These are phyloP conservation scores for Acanthochromis polyacanthus DNA, from an alignment of 2,113 vertebrate genomes.

Conservation along the genomic window DNA sequence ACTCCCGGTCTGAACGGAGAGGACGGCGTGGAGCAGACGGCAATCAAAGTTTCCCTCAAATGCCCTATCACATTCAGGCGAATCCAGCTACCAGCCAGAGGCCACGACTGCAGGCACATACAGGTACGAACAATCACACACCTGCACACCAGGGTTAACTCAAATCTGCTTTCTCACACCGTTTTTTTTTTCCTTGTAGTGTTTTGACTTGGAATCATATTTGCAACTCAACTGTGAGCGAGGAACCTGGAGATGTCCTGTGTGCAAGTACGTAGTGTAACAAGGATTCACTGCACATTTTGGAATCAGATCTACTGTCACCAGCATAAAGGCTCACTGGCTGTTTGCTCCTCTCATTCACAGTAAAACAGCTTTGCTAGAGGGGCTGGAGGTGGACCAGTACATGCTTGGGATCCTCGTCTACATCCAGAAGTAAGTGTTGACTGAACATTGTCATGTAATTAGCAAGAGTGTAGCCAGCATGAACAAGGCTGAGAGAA, in stretches of 20 bases:
- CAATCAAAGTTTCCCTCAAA: slow-evolving; percentile 97
- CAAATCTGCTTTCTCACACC: neutral
- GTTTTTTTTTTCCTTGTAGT: slow-evolving; percentile 72
- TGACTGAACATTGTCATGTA: neutral
- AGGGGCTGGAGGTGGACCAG: slow-evolving; percentile 96
- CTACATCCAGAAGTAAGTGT: slow-evolving; percentile 94
- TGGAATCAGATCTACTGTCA: neutral
- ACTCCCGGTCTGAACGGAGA: slow-evolving; percentile 94
- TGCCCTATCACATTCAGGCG: slow-evolving; percentile 97
- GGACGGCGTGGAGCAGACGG: slow-evolving; percentile 95
- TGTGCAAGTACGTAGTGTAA: slow-evolving; percentile 83
- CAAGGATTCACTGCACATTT: neutral
- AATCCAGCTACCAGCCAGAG: slow-evolving; percentile 95
- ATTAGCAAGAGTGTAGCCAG: no score
- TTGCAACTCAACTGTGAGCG: slow-evolving; percentile 88
- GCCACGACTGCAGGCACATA: slow-evolving; percentile 96
- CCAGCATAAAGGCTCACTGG: neutral
- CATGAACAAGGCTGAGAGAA: no score
- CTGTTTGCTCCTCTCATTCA: slow-evolving; percentile 4
- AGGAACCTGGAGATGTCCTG: slow-evolving; percentile 89
- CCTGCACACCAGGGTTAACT: neutral
- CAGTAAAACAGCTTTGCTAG: slow-evolving; percentile 95
- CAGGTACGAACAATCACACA: slow-evolving; percentile 79
- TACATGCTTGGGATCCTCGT: slow-evolving; percentile 97
- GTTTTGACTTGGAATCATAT: slow-evolving; percentile 93